phyloP scores from a whole-genome alignment of 2,113 vertebrate species.

The Lasiurus cinereus region DNA sequence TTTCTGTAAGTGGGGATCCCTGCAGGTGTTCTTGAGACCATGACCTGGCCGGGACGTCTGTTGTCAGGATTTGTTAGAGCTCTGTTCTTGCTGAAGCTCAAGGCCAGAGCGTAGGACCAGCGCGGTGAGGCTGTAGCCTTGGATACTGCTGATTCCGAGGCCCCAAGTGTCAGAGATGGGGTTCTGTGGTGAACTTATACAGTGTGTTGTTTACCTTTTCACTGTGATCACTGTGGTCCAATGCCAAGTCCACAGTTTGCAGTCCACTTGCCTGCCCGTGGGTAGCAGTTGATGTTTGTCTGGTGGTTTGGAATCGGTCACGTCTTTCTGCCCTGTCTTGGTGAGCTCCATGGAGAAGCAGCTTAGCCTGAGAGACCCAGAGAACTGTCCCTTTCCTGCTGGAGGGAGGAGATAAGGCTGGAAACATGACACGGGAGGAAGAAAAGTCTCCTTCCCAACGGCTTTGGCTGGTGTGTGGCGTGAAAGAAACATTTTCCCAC shows the following conservation, averaged over 20 bases:
- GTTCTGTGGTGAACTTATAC: background rate
- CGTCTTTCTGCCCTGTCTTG: slow-evolving; percentile 1
- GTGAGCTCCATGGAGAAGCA: slow-evolving; percentile 1
- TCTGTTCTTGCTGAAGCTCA: slow-evolving; percentile 9
- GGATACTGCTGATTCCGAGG: background rate
- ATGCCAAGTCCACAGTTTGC: slow-evolving; percentile 23
- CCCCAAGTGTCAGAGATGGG: background rate
- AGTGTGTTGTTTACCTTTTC: background rate
- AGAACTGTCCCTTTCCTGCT: slow-evolving; percentile 53
- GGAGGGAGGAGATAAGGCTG: slow-evolving; percentile 29
- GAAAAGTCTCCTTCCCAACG: slow-evolving; percentile 61
- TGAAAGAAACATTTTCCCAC: background rate
- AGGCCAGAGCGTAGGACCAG: background rate
- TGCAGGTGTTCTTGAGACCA: background rate
- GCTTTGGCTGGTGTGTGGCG: slow-evolving; percentile 49
- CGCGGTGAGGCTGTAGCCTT: background rate
- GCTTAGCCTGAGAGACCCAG: background rate
- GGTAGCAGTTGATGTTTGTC: background rate
- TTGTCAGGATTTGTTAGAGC: background rate
- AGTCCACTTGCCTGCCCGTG: background rate
- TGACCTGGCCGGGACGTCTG: background rate
- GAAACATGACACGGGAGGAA: slow-evolving; percentile 37
- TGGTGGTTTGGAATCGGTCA: background rate
- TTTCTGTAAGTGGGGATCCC: background rate
- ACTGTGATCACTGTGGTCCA: background rate